Conservation (phyloP, 2,113 vertebrate species). For the Cyanistes caeruleus region DNA sequence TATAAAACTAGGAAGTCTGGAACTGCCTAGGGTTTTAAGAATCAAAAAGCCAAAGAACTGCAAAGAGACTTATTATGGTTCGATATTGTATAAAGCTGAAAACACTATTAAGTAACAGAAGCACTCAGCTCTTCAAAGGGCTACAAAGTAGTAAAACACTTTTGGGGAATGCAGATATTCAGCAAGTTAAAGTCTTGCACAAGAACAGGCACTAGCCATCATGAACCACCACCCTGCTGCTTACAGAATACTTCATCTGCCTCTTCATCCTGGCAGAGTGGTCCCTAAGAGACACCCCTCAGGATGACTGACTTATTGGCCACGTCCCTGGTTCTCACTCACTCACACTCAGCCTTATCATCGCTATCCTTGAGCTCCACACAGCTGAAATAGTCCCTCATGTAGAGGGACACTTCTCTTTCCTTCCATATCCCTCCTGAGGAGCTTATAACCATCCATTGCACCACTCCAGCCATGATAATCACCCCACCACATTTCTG, state of each 20-base stretch:
- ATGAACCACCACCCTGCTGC: not conserved
- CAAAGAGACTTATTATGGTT: not conserved
- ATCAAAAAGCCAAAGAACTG: not conserved
- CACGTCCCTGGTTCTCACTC: not conserved
- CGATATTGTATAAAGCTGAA: not conserved
- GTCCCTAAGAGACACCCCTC: not conserved
- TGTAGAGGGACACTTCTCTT: not conserved
- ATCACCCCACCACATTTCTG: fast-evolving
- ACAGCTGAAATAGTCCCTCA: not conserved
- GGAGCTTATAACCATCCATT: not conserved
- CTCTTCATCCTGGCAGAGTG: not conserved
- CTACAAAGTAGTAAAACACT: not conserved
- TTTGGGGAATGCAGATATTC: not conserved
- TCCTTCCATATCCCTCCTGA: not conserved
- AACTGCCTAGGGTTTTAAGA: not conserved
- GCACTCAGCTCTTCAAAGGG: not conserved
- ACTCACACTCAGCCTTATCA: not conserved
- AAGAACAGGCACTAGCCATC: not conserved
- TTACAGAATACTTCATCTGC: not conserved
- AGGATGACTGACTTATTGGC: not conserved
- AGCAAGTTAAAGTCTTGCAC: not conserved
- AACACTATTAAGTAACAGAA: not conserved
- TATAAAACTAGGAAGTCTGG: not conserved
- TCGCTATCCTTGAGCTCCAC: not conserved
- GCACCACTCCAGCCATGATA: not conserved